Evolutionary conservation across 1,140 invertebrate species (phyloP), one percentile per base, ranked within the genome.

Genomic region (Pseudomyrmex gracilis): DNA sequence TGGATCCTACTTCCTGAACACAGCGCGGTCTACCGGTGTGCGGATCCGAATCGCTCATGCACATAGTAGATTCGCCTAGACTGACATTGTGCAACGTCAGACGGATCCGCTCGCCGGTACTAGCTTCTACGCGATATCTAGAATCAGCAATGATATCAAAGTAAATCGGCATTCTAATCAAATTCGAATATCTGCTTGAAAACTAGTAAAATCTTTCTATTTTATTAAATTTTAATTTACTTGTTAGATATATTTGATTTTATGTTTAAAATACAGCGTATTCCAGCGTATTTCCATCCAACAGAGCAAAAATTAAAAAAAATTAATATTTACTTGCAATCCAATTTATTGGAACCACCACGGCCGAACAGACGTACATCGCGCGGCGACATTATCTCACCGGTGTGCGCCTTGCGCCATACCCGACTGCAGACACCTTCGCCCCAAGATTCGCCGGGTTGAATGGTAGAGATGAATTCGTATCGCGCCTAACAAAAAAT

Each of bases 391-490:
- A 94, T 95, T 22, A 98, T 94, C 20, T 95, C 94, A 2, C 97
- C 97, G 0, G 95, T 94, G 45, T 94, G 93, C 0, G 95, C 95
- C 43, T 94, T 94, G 2, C 94, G 93, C 92, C 96, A 96, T 0
- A 96, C 84, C 17, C 96, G 89, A 71, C 94, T 94, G 88, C 96
- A 96, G 15, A 92, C 87, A 12, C 94, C 93, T 0, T 95, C 95
- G 2, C 95, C 94, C 96, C 95, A 96, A 0, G 94, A 92, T 68
- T 97, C 96, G 1, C 97, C 97, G 20, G 96, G 96, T 77, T 98
- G 95, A 60, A 96, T 93, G 0, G 97, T 97, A 90, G 98, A 97
- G 2, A 98, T 96, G 87, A 98, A 98, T 92, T 98, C 97, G 91
- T 98, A 98, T 73, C 97, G 90, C 10, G 93, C 93, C 93, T 94